These are phyloP conservation scores for Ophraella communa DNA, from an alignment of 2,888 invertebrate species.

Conservation along the genomic window DNA sequence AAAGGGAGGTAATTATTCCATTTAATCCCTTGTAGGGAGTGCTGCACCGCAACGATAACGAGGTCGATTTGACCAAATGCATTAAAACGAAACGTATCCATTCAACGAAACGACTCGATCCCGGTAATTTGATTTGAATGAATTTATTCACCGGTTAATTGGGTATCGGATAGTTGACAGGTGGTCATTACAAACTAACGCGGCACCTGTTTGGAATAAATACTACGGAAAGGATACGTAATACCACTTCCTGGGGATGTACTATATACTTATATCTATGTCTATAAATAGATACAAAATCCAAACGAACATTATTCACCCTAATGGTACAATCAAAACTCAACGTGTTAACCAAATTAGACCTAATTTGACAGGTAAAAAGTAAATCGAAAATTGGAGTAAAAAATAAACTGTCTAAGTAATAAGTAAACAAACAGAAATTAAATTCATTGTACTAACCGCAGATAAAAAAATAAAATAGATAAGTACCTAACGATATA, in stretches of 20 bases:
- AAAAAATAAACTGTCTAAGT: no score
- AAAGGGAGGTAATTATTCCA: conserved; percentile 2
- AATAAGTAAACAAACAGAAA: no score
- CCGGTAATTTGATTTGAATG: conserved; percentile 29
- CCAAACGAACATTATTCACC: no score
- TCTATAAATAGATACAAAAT: no score
- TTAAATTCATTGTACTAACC: no score
- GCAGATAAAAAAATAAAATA: no score
- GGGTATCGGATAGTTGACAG: conserved; percentile 32
- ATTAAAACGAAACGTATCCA: conserved; percentile 16
- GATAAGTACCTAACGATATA: no score
- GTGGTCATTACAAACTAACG: conserved; percentile 31
- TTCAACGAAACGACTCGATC: conserved; percentile 13
- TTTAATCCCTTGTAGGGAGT: conserved; percentile 4
- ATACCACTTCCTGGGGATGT: background rate
- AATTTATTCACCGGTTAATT: conserved; percentile 35
- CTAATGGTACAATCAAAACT: no score
- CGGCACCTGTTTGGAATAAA: conserved; percentile 10
- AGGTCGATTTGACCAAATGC: conserved; percentile 13
- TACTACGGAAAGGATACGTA: background rate
- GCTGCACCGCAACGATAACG: conserved; percentile 11
- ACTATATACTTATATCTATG: no score
- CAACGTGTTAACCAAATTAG: no score
- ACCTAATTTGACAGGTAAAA: no score
- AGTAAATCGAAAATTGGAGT: no score